Conservation (phyloP, 2,797 vertebrate species). For the Parotocinclus haroldoi region DNA sequence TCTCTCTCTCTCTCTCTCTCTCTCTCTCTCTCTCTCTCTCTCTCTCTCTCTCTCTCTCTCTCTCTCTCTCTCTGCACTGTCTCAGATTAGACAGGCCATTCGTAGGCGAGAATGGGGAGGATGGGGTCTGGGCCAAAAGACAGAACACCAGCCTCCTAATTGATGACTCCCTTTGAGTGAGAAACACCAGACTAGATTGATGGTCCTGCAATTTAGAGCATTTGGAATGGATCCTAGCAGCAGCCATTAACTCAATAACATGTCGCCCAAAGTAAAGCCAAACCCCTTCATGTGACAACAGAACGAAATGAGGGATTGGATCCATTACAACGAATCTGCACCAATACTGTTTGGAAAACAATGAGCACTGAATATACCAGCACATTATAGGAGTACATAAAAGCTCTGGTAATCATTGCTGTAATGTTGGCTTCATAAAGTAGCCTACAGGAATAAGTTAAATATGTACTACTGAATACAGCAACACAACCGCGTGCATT, state of each 20-base stretch:
- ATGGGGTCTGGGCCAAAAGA: constrained; percentile 46
- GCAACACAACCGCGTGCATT: constrained; percentile 9
- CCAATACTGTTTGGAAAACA: constrained; percentile 17
- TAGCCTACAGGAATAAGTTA: constrained; percentile 3
- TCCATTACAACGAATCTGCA: constrained; percentile 39
- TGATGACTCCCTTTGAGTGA: constrained; percentile 54
- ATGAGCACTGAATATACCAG: constrained; percentile 22
- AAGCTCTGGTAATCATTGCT: constrained; percentile 10
- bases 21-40: constrained; percentile 18
- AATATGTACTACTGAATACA: constrained; percentile 19
- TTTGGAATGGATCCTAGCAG: constrained; percentile 62
- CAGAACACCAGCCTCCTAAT: constrained; percentile 54
- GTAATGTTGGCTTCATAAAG: constrained; percentile 10
- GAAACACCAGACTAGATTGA: constrained; percentile 55
- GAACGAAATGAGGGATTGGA: constrained; percentile 32
- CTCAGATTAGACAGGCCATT: constrained; percentile 49
- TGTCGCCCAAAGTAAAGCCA: constrained; percentile 74
- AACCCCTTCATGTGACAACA: constrained; percentile 51
- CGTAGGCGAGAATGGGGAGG: constrained; percentile 35
- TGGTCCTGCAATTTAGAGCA: constrained; percentile 50
- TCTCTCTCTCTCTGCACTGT: constrained; percentile 44
- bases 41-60: constrained; percentile 11
- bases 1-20: no score
- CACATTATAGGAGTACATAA: constrained; percentile 16
- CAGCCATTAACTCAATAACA: constrained; percentile 74